Base-by-base conservation (phyloP, 2,113 vertebrate species). In the Sapajus apella region DNA sequence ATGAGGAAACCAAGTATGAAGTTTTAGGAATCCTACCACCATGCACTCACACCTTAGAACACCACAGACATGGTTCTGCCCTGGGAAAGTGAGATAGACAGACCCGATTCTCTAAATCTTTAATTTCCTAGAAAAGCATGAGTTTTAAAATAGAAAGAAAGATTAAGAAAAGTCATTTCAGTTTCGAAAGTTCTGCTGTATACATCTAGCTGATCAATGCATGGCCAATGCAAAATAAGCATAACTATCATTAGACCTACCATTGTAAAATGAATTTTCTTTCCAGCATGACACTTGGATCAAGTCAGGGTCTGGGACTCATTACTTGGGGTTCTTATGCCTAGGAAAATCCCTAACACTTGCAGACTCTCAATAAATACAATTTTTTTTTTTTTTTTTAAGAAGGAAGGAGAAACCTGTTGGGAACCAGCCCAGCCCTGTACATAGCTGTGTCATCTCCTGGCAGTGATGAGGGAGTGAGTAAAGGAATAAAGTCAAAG, bases 81-180 rank as follows among this genome's bases (percentile, higher is more conserved):
- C 18, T 55, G 17, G 0, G 0, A 70, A 81, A 20, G 3, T 40
- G 27, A 32, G 47, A 80, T 0, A 37, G 25, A 50, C 3, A 13
- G 2, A 6, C 37, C 7, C 7, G 83, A 23, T 35, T 61, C 17
- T 12, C 23, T 37, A n/a, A 37, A 3, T 16, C 25, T 23, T 0
- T 20, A 18, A 66, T 13, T 30, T 25, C 9, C 20, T 20, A 5
- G 11, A 20, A 77, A 23, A 77, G 9, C 2, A 0, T 27, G 43
- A 30, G 10, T 58, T 23, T 61, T 52, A 4, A n/a, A 68, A 30
- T 16, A 66, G 32, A 40, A 27, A 40, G n/a, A n/a, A n/a, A 37
- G 37, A 43, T 2, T 14, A 16, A 27, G 23, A 40, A 3, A 20
- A 17, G 2, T 20, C 35, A 30, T 0, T 70, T 88, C 2, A 8